Percentiles rank a stretch among this genome's conserved stretches.
phyloP scores from a whole-genome alignment of 2,888 invertebrate genomes.

The Chironomus tentans region DNA sequence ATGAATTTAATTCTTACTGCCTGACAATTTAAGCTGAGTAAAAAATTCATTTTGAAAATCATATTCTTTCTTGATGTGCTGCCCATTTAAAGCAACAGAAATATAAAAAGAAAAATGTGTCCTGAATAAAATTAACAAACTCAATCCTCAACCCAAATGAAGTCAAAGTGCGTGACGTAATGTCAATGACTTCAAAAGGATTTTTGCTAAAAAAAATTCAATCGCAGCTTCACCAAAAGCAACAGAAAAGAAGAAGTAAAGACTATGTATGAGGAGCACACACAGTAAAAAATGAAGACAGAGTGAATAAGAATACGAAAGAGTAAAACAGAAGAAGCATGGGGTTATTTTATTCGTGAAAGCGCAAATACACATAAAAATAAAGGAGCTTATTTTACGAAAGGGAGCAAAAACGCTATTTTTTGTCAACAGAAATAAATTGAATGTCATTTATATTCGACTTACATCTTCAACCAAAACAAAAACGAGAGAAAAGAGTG shows the following conservation, averaged over 20 bases:
- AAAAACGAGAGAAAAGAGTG: not conserved
- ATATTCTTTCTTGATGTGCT: too few relatives aligned
- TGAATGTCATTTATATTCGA: slow-evolving; percentile 12
- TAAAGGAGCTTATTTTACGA: slow-evolving; percentile 2
- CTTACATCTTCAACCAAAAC: slow-evolving; percentile 2
- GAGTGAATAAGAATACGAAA: too few relatives aligned
- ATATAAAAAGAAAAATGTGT: too few relatives aligned
- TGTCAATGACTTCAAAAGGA: too few relatives aligned
- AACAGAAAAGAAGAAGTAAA: not conserved
- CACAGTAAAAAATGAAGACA: not conserved
- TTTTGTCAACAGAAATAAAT: slow-evolving; percentile 7
- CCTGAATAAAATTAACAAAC: too few relatives aligned
- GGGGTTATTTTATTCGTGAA: slow-evolving; percentile 1
- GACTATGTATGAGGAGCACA: not conserved
- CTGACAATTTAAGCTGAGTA: too few relatives aligned
- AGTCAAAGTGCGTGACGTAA: not conserved
- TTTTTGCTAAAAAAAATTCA: too few relatives aligned
- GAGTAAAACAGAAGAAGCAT: not conserved
- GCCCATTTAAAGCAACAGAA: too few relatives aligned
- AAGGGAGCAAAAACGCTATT: not conserved
- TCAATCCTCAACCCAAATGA: too few relatives aligned
- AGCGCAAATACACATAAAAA: slow-evolving; percentile 6
- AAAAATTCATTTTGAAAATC: too few relatives aligned
- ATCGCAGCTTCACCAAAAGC: not conserved
- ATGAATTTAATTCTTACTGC: too few relatives aligned